Percentiles rank a stretch among this genome's conserved stretches.
Evolutionary conservation across 2,113 vertebrate genomes (phyloP).

Genomic region (Murina feae): DNA sequence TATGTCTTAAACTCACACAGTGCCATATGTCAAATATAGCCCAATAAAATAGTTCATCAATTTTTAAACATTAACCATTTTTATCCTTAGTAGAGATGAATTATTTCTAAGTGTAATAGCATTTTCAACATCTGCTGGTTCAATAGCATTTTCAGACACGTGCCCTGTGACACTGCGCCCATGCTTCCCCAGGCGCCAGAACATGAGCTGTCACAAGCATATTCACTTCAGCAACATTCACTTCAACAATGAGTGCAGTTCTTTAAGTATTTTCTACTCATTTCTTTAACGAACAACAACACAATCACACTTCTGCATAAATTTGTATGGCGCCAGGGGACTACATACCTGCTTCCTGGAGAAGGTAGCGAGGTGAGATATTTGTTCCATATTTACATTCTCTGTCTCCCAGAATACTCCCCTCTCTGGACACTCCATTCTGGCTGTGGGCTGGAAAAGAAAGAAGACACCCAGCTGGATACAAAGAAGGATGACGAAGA

Average conservation of each 20-base stretch:
- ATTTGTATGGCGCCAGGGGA: neutral
- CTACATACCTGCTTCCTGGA: neutral
- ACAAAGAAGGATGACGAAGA: too few relatives aligned
- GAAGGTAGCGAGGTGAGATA: neutral
- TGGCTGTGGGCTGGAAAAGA: neutral
- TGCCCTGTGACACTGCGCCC: neutral
- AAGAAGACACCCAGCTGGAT: accelerated
- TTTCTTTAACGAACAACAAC: neutral
- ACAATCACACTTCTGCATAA: neutral
- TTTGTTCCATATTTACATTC: neutral
- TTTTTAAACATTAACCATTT: neutral
- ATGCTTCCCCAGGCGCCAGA: neutral
- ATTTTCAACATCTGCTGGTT: neutral
- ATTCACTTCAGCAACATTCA: neutral
- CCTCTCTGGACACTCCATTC: neutral
- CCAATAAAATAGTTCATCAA: neutral
- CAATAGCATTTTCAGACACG: neutral
- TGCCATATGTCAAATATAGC: neutral
- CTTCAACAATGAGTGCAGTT: neutral
- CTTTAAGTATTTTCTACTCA: neutral
- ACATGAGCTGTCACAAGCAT: neutral
- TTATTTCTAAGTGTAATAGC: neutral
- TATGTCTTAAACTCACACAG: neutral
- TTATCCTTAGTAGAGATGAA: neutral
- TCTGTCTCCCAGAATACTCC: neutral